Conservation (phyloP, 2,797 vertebrate genomes). For the Amblyraja radiata region DNA sequence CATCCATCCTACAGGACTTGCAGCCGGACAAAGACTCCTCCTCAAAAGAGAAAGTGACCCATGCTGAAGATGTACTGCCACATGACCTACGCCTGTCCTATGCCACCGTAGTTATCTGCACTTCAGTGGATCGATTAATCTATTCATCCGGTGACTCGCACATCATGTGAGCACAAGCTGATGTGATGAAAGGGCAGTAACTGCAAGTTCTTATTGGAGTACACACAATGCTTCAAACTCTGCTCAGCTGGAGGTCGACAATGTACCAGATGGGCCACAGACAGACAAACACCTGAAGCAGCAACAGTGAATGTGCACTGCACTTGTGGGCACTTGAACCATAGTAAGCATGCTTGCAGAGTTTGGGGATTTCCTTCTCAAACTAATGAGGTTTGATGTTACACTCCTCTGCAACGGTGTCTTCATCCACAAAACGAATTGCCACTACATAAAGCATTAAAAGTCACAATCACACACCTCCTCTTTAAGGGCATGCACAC, state of each 20-base stretch:
- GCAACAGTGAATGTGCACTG: no score
- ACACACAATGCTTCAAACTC: background rate
- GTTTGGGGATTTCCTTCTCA: background rate
- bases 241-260: background rate
- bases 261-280: no score
- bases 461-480: background rate
- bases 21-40: background rate
- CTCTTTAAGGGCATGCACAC: background rate
- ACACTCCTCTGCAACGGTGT: background rate
- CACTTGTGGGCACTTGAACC: background rate
- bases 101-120: background rate
- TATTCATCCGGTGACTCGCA: background rate
- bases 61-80: background rate
- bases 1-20: background rate
- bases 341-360: background rate
- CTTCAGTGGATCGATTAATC: background rate
- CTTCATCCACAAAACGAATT: background rate
- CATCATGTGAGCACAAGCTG: background rate
- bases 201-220: background rate
- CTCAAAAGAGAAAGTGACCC: background rate
- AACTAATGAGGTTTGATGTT: background rate
- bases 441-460: background rate
- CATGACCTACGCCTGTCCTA: background rate
- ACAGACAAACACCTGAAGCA: background rate
- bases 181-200: background rate